Conservation (phyloP, 2,113 vertebrate genomes). For the Nycticryphes semicollaris region DNA sequence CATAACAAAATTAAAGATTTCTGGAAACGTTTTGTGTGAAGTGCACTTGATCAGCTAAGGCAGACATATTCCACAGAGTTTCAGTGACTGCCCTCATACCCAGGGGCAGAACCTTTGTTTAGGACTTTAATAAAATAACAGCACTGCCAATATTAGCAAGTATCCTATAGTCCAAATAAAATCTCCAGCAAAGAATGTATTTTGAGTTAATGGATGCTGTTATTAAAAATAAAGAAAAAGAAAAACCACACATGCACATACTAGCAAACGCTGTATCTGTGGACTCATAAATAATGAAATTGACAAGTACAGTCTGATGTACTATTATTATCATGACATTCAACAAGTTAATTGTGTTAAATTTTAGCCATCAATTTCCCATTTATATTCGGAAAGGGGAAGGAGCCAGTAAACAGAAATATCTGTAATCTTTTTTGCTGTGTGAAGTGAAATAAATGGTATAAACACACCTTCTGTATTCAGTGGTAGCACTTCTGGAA, state of each 20-base stretch:
- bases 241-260: not conserved
- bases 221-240: not conserved
- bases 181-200: not conserved
- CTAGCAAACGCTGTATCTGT: not conserved
- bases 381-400: not conserved
- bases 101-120: slow-evolving; percentile 54
- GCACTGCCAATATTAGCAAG: slow-evolving; percentile 20
- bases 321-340: not conserved
- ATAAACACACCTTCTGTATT: not conserved
- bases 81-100: slow-evolving; percentile 52
- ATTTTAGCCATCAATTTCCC: not conserved
- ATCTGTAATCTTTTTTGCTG: not conserved
- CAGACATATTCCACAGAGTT: slow-evolving; percentile 58
- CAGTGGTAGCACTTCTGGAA: not conserved
- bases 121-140: slow-evolving; percentile 52
- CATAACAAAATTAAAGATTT: slow-evolving; percentile 71
- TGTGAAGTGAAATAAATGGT: not conserved
- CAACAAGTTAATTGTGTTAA: not conserved
- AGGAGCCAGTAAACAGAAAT: not conserved
- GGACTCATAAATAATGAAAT: not conserved
- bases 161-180: slow-evolving; percentile 13
- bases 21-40: slow-evolving; percentile 66
- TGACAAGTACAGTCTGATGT: not conserved
- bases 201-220: not conserved
- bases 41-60: slow-evolving; percentile 58